Evolutionary conservation across 1,140 invertebrate genomes (phyloP).

Genomic region (Micrasema longulum): DNA sequence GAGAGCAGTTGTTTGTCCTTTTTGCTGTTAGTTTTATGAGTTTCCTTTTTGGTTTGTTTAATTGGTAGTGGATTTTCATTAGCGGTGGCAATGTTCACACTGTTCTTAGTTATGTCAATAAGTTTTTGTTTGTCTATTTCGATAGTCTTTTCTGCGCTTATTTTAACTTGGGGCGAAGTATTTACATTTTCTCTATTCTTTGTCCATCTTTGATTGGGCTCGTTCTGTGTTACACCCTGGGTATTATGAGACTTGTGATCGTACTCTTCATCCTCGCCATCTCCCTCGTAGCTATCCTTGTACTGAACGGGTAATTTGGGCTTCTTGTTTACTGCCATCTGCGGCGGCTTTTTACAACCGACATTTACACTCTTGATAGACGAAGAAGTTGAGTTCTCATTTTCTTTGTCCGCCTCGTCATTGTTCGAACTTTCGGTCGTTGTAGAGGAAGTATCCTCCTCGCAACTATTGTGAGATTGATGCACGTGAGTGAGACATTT

Average conservation of each 20-base stretch:
- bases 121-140: slow-evolving; percentile 47
- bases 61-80: slow-evolving; percentile 23
- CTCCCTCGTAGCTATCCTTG: slow-evolving; percentile 54
- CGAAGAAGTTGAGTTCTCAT: slow-evolving; percentile 51
- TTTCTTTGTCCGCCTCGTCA: slow-evolving; percentile 54
- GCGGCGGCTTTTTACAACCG: slow-evolving; percentile 37
- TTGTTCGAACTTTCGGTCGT: slow-evolving; percentile 54
- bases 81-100: slow-evolving; percentile 24
- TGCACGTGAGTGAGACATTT: slow-evolving; percentile 45
- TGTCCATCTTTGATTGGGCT: slow-evolving; percentile 48
- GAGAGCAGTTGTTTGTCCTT: slow-evolving; percentile 46
- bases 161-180: slow-evolving; percentile 30
- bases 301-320: slow-evolving; percentile 45
- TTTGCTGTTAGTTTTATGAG: slow-evolving; percentile 40
- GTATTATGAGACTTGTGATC: slow-evolving; percentile 49
- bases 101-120: slow-evolving; percentile 40
- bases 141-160: slow-evolving; percentile 12
- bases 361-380: slow-evolving; percentile 35
- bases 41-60: slow-evolving; percentile 45
- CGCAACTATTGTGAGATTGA: slow-evolving; percentile 46
- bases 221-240: slow-evolving; percentile 4
- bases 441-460: slow-evolving; percentile 53
- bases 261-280: slow-evolving; percentile 55
- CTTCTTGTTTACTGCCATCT: slow-evolving; percentile 39
- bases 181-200: slow-evolving; percentile 48